Conservation (phyloP, 2,797 vertebrate species). For the Miichthys miiuy region DNA sequence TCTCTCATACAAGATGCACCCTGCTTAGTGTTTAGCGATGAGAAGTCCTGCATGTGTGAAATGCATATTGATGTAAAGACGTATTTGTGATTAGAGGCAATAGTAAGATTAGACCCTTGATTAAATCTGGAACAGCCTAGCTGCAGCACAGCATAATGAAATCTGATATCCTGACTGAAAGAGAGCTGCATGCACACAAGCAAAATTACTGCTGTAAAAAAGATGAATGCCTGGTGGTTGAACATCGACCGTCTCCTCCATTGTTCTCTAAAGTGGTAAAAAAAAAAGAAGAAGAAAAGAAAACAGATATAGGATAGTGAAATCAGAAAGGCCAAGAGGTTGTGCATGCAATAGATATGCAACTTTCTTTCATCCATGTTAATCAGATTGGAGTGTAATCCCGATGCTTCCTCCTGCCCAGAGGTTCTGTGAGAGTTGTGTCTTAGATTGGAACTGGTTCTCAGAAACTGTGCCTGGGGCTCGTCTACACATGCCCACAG, state of each 20-base stretch:
- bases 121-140: slow-evolving; percentile 63
- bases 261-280: slow-evolving; percentile 22
- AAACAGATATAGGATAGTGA: slow-evolving; percentile 38
- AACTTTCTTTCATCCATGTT: slow-evolving; percentile 51
- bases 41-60: slow-evolving; percentile 55
- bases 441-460: slow-evolving; percentile 66
- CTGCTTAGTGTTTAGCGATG: slow-evolving; percentile 31
- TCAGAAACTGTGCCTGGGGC: slow-evolving; percentile 66
- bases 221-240: slow-evolving; percentile 46
- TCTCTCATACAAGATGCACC: slow-evolving; percentile 33
- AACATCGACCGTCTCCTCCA: slow-evolving; percentile 4
- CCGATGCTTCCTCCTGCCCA: slow-evolving; percentile 36
- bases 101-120: slow-evolving; percentile 65
- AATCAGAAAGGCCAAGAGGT: slow-evolving; percentile 56
- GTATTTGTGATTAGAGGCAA: slow-evolving; percentile 68
- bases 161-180: slow-evolving; percentile 65
- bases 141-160: slow-evolving; percentile 63
- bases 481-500: slow-evolving; percentile 53
- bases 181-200: slow-evolving; percentile 42
- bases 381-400: slow-evolving; percentile 67
- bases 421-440: slow-evolving; percentile 56
- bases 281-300: slow-evolving; percentile 19
- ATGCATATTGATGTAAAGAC: slow-evolving; percentile 66
- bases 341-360: slow-evolving; percentile 50
- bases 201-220: slow-evolving; percentile 44